These are phyloP conservation scores for Natrix natrix DNA, from an alignment of 2,797 vertebrate genomes.

Conservation along the genomic window DNA sequence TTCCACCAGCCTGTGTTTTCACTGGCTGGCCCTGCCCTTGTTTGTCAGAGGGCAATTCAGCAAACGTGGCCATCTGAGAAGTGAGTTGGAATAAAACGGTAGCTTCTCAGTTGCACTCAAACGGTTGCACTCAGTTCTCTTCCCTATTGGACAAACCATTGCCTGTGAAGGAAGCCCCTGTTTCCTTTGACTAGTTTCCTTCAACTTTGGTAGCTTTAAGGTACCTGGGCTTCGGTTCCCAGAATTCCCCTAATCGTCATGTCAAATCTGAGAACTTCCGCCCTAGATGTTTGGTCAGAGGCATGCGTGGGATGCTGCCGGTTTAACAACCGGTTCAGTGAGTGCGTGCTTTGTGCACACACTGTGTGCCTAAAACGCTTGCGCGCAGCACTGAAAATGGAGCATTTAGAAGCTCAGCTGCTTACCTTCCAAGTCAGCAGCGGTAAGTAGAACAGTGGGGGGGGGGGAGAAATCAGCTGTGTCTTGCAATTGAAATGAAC, in stretches of 20 bases:
- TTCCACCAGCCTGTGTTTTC: slow-evolving; percentile 51
- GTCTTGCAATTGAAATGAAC: too few relatives aligned
- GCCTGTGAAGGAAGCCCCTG: not conserved
- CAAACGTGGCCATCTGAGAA: not conserved
- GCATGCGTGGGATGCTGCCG: too few relatives aligned
- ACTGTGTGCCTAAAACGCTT: too few relatives aligned
- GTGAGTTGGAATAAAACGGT: slow-evolving; percentile 1
- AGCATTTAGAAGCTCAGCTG: too few relatives aligned
- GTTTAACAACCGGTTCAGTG: too few relatives aligned
- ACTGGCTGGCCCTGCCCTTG: slow-evolving; percentile 49
- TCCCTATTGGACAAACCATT: not conserved
- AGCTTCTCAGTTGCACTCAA: too few relatives aligned
- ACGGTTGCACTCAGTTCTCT: not conserved
- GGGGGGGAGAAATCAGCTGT: too few relatives aligned
- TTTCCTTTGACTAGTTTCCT: not conserved
- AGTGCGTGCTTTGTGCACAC: too few relatives aligned
- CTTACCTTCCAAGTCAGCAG: too few relatives aligned
- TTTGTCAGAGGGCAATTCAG: slow-evolving; percentile 24
- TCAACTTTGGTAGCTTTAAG: not conserved
- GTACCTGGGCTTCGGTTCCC: not conserved
- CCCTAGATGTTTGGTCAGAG: not conserved
- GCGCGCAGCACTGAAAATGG: too few relatives aligned
- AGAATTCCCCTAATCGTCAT: not conserved
- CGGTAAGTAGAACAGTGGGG: too few relatives aligned
- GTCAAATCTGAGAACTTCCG: not conserved